These are phyloP conservation scores for Probosciger aterrimus DNA, from an alignment of 2,113 vertebrate genomes.

Conservation along the genomic window DNA sequence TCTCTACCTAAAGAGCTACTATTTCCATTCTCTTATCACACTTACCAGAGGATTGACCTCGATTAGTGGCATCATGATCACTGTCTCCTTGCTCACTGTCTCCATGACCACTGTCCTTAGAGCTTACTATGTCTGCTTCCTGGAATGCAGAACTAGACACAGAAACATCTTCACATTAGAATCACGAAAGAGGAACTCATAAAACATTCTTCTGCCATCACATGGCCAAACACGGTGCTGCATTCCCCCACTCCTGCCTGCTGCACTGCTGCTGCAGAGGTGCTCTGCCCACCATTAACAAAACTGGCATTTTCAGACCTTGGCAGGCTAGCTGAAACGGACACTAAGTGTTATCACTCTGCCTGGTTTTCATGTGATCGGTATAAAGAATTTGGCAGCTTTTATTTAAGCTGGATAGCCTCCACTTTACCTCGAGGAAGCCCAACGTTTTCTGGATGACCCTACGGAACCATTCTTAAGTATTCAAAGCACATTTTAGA, in stretches of 20 bases:
- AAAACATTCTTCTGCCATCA: constrained; percentile 84
- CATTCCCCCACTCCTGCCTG: constrained; percentile 39
- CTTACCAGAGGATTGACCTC: constrained; percentile 95
- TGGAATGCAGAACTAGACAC: constrained; percentile 93
- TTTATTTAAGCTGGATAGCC: not conserved
- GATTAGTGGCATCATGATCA: constrained; percentile 96
- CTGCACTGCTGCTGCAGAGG: not conserved
- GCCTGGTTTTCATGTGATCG: not conserved
- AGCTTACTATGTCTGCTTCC: constrained; percentile 98
- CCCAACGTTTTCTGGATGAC: not conserved
- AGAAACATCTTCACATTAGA: constrained; percentile 69
- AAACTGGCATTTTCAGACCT: not conserved
- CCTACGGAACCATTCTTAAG: not conserved
- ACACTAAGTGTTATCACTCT: not conserved
- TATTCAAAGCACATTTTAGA: not conserved
- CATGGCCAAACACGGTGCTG: constrained; percentile 74
- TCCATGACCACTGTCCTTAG: constrained; percentile 98
- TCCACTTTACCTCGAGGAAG: not conserved
- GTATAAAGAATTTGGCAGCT: not conserved
- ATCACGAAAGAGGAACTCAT: constrained; percentile 59
- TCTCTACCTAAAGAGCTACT: constrained; percentile 46
- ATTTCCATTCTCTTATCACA: constrained; percentile 63
- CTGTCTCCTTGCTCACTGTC: constrained; percentile 99
- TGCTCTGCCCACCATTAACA: not conserved
- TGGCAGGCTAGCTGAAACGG: not conserved